Percentiles rank a stretch among this genome's conserved stretches.
Evolutionary conservation across 2,797 vertebrate genomes (phyloP).

Genomic region (Mormyrus proboscirostris): DNA sequence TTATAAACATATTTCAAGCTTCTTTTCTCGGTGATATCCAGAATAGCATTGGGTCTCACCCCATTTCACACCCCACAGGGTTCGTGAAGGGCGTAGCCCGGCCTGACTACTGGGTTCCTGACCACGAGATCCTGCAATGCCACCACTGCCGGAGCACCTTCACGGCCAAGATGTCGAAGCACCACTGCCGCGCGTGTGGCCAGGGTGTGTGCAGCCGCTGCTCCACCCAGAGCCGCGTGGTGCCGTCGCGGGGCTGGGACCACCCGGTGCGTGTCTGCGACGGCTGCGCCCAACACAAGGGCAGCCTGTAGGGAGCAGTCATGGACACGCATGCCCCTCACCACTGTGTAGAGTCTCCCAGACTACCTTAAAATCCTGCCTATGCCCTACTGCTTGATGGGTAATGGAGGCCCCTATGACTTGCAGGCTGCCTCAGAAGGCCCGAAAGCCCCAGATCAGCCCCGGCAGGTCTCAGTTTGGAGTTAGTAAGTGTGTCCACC

Average conservation of each 20-base stretch:
- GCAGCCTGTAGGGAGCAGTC: slow-evolving; percentile 41
- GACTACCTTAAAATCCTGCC: neutral
- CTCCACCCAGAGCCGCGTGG: slow-evolving; percentile 56
- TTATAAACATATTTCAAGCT: neutral
- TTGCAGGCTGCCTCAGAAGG: neutral
- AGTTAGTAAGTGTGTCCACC: neutral
- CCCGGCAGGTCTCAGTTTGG: neutral
- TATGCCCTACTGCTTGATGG: neutral
- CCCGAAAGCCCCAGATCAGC: neutral
- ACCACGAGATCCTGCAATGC: slow-evolving; percentile 66
- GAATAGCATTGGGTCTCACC: neutral
- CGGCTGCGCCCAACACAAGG: slow-evolving; percentile 49
- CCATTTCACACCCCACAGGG: slow-evolving; percentile 41
- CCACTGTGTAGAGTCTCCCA: neutral
- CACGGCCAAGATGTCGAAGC: slow-evolving; percentile 61
- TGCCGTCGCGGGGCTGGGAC: slow-evolving; percentile 74
- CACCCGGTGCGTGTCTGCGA: slow-evolving; percentile 73
- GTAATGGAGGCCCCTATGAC: neutral
- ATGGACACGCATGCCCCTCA: neutral
- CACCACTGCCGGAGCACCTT: slow-evolving; percentile 62
- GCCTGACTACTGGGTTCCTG: slow-evolving; percentile 75
- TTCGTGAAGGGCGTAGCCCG: slow-evolving; percentile 71
- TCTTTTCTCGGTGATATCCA: neutral
- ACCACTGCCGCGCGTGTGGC: slow-evolving; percentile 76
- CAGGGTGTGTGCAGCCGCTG: slow-evolving; percentile 69